Percentiles rank a stretch among this genome's conserved stretches.
phyloP scores from a whole-genome alignment of 2,797 vertebrate species.

The Anas acuta region DNA sequence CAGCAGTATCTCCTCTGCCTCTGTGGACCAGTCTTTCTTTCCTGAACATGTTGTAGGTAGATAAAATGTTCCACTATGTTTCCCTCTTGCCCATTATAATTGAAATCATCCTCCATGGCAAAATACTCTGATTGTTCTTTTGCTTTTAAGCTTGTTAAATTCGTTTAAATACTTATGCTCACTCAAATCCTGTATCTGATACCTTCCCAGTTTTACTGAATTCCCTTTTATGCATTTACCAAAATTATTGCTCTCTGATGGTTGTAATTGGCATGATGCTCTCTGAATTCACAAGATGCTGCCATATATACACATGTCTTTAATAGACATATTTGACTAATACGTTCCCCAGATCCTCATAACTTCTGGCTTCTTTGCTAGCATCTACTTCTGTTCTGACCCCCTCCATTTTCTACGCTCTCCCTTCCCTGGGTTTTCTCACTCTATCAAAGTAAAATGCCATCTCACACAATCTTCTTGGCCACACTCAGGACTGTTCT shows the following conservation, averaged over 20 bases:
- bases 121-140: background rate
- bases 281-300: slow-evolving; percentile 40
- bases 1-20: background rate
- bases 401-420: slow-evolving; percentile 31
- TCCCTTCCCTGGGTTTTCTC: background rate
- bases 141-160: slow-evolving; percentile 8
- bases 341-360: slow-evolving; percentile 31
- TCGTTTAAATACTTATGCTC: background rate
- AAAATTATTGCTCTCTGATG: slow-evolving; percentile 43
- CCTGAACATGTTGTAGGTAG: background rate
- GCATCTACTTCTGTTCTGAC: slow-evolving; percentile 59
- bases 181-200: slow-evolving; percentile 2
- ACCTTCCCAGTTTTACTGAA: slow-evolving; percentile 22
- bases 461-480: background rate
- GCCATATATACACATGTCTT: slow-evolving; percentile 64
- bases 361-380: slow-evolving; percentile 54
- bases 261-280: slow-evolving; percentile 16
- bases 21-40: background rate
- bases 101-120: background rate
- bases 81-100: background rate
- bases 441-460: background rate
- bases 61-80: background rate
- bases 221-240: slow-evolving; percentile 25
- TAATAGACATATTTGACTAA: slow-evolving; percentile 63
- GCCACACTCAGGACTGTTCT: background rate